phyloP scores from a whole-genome alignment of 2,113 vertebrate species.

The Rhadina sibilatrix region DNA sequence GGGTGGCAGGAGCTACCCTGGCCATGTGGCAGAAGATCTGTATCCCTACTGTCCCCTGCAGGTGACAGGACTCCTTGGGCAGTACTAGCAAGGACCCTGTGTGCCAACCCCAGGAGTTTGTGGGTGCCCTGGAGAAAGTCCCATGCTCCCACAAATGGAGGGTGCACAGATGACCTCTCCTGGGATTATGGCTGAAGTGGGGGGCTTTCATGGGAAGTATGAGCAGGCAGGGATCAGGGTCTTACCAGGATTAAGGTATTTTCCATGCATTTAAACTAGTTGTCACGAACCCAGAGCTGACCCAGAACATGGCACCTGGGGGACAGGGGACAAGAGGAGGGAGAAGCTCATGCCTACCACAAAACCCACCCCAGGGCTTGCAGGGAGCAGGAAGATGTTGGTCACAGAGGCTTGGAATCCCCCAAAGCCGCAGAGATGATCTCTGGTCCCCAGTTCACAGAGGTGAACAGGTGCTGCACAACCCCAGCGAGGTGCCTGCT shows the following conservation, averaged over 20 bases:
- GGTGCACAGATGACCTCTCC: not conserved
- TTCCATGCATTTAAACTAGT: slow-evolving; percentile 16
- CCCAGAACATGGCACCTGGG: not conserved
- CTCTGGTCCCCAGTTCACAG: accelerated
- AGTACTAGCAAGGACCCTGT: not conserved
- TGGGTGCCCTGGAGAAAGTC: not conserved
- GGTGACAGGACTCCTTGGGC: not conserved
- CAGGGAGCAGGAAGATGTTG: not conserved
- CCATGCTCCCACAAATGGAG: not conserved
- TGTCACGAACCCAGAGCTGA: not conserved
- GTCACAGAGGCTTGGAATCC: not conserved
- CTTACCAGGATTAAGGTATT: slow-evolving; percentile 34
- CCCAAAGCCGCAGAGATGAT: not conserved
- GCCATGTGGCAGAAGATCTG: not conserved
- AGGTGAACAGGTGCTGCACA: accelerated
- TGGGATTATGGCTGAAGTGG: not conserved
- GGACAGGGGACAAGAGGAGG: not conserved
- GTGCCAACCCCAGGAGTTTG: accelerated
- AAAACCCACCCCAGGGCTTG: not conserved
- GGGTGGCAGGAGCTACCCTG: not conserved
- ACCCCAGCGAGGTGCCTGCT: not conserved
- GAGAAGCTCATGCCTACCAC: not conserved
- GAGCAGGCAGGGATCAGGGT: not conserved
- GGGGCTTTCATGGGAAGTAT: not conserved
- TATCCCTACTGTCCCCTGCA: not conserved